Evolutionary conservation across 2,888 invertebrate genomes (phyloP), one percentile per base, ranked within the genome.

Genomic region (Andrena bicolor): DNA sequence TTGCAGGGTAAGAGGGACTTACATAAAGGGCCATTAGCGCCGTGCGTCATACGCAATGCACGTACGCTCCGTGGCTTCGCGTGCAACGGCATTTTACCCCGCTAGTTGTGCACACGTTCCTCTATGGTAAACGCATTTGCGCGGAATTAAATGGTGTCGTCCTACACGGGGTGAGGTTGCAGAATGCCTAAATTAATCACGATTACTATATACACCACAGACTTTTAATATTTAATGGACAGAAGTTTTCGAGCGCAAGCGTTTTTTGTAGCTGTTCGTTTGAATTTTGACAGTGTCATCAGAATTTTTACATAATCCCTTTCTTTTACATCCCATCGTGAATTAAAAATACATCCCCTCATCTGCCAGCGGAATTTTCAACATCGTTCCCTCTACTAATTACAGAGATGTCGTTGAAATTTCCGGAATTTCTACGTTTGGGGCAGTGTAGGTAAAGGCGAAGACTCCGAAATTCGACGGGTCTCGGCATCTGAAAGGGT

Each of bases 1-100:
- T 91, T 90, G 88, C 89, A 75, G 84, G 81, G 78, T 78, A 75
- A 76, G 60, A 53, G 56, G 68, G 74, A 70, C 51, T 76, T 63
- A 69, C 63, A 69, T 73, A 65, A 75, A 73, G 79, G 61, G 60
- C 74, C 66, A 64, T 73, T 81, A 76, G 49, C 60, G 69, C 30
- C 61, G 73, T 51, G 53, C 65, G 70, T 69, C 78, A 60, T 56
- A 73, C 71, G 51, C 68, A 35, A 35, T 28, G 56, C 51, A 51
- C 58, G 63, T 63, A 41, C 65, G 70, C 64, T 70, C 71, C n/a
- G 49, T 8, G 32, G 32, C 28, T 66, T 20, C 26, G 13, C 23
- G 13, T 32, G 35, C 41, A 6, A n/a, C 3, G 16, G 8, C 32
- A 32, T 64, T 64, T 71, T 71, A 76, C 63, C 20, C 23, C 23